phyloP scores from a whole-genome alignment of 2,797 vertebrate genomes.

The Numenius phaeopus region DNA sequence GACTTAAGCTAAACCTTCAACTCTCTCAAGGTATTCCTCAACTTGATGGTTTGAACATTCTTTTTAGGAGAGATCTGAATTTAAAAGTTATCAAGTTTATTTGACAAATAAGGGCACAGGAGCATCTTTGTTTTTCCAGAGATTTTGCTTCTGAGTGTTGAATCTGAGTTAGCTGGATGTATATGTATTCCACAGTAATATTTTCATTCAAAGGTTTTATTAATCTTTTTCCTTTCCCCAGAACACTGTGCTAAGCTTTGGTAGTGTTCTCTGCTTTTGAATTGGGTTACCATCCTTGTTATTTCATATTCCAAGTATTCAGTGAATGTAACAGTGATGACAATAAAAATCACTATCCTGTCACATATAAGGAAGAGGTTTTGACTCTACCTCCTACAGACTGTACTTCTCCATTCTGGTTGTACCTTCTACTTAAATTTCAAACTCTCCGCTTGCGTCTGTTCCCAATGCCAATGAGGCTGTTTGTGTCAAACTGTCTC shows the following conservation, averaged over 20 bases:
- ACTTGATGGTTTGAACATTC: not conserved
- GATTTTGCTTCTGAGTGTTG: not conserved
- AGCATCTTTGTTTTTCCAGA: not conserved
- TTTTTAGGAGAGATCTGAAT: not conserved
- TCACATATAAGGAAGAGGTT: not conserved
- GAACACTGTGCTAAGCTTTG: not conserved
- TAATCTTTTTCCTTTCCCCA: not conserved
- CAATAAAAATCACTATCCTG: not conserved
- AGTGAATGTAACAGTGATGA: not conserved
- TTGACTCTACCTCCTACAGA: not conserved
- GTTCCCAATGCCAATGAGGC: not conserved
- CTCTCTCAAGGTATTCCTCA: not conserved
- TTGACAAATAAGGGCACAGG: not conserved
- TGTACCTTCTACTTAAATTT: not conserved
- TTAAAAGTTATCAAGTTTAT: not conserved
- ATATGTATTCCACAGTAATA: not conserved
- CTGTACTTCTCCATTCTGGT: not conserved
- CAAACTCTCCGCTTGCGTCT: not conserved
- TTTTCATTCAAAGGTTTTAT: not conserved
- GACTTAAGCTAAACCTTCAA: not conserved
- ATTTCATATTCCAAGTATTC: not conserved
- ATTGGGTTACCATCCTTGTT: not conserved
- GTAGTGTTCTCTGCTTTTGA: not conserved
- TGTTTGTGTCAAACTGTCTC: not conserved
- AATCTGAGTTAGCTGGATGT: not conserved